phyloP scores from a whole-genome alignment of 1,140 invertebrate genomes.

The Aphelenchoides besseyi region DNA sequence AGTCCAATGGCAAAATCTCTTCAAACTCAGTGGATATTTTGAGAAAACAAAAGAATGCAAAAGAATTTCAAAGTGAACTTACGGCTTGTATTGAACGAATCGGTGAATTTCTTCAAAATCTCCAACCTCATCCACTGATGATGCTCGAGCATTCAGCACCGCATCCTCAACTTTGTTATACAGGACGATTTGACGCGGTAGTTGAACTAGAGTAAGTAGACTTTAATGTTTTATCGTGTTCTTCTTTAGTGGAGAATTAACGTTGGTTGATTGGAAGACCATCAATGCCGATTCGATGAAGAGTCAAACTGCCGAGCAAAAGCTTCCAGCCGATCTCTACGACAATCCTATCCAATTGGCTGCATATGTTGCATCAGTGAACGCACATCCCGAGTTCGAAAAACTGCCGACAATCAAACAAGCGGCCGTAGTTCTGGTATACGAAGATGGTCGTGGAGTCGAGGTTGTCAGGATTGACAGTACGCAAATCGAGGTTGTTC shows the following conservation, averaged over 20 bases:
- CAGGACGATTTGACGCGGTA: constrained; percentile 33
- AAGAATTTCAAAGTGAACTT: constrained; percentile 17
- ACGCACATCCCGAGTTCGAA: constrained; percentile 13
- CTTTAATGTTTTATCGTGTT: background rate
- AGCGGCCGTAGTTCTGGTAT: constrained; percentile 30
- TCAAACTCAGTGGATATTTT: constrained; percentile 15
- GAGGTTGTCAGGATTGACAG: constrained; percentile 17
- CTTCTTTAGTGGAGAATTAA: constrained; percentile 23
- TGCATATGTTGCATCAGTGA: constrained; percentile 27
- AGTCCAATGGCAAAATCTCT: background rate
- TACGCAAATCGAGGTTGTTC: constrained; percentile 17
- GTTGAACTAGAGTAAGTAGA: constrained; percentile 29
- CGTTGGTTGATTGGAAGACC: constrained; percentile 34
- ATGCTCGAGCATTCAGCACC: constrained; percentile 9
- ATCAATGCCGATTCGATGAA: constrained; percentile 22
- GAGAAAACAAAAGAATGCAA: constrained; percentile 6
- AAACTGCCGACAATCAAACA: constrained; percentile 17
- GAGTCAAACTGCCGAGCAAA: constrained; percentile 8
- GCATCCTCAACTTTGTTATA: constrained; percentile 26
- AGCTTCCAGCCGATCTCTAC: constrained; percentile 20
- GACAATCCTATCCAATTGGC: constrained; percentile 31
- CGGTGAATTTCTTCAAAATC: constrained; percentile 1
- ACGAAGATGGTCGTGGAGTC: constrained; percentile 24
- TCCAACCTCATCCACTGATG: constrained; percentile 9
- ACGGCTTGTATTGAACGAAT: background rate